Conservation (phyloP, 2,113 vertebrate species). For the Athene noctua region DNA sequence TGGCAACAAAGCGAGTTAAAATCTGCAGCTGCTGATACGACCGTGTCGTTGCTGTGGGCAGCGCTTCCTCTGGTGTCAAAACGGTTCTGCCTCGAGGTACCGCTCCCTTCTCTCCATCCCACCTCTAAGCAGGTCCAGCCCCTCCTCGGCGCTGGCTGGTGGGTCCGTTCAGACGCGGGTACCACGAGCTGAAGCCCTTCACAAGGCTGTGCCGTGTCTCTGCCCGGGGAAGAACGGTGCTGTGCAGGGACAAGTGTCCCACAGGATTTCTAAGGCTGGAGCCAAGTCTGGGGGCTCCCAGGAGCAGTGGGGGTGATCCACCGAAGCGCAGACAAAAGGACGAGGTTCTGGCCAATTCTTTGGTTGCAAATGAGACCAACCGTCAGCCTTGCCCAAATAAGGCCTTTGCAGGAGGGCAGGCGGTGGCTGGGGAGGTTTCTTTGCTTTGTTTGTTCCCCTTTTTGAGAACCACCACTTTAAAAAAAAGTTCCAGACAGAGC, state of each 20-base stretch:
- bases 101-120: background rate
- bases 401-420: background rate
- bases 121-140: fast-evolving
- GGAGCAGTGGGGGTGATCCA: background rate
- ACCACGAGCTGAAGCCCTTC: background rate
- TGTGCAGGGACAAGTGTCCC: background rate
- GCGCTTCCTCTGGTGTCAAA: background rate
- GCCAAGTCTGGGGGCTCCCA: background rate
- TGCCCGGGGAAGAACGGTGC: background rate
- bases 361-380: background rate
- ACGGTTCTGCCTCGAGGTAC: background rate
- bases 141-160: fast-evolving
- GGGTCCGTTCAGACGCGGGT: fast-evolving
- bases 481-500: background rate
- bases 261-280: background rate
- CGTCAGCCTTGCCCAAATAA: constrained; percentile 13
- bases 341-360: background rate
- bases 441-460: constrained; percentile 43
- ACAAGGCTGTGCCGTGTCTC: background rate
- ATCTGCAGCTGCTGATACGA: background rate
- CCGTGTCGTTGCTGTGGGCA: background rate
- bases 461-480: constrained; percentile 4
- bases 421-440: background rate
- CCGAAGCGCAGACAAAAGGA: background rate
- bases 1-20: background rate